Evolutionary conservation across 2,113 vertebrate species (phyloP).

Genomic region (Urocitellus parryii): DNA sequence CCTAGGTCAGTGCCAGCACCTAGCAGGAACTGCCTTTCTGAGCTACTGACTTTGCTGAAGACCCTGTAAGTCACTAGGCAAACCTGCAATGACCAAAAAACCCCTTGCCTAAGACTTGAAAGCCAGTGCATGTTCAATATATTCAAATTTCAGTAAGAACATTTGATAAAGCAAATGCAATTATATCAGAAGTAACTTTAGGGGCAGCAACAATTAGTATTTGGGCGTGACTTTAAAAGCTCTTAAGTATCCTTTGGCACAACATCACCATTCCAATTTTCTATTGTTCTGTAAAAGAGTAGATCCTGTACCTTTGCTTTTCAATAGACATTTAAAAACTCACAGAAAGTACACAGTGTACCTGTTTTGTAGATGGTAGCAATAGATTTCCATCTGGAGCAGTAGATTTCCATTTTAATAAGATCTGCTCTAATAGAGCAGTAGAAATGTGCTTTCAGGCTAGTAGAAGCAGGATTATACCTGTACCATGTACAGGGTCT

Average conservation of each 20-base stretch:
- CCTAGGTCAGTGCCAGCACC: neutral
- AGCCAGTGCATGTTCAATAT: neutral
- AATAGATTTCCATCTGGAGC: conserved; percentile 19
- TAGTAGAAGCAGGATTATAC: neutral
- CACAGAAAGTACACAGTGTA: neutral
- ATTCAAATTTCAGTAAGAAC: neutral
- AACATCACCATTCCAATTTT: neutral
- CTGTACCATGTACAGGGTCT: neutral
- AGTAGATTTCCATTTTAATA: conserved; percentile 2
- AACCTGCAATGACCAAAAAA: neutral
- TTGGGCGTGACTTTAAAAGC: neutral
- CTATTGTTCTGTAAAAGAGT: conserved; percentile 49
- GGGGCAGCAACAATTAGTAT: neutral
- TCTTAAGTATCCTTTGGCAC: neutral
- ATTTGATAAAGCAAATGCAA: neutral
- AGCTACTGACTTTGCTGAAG: neutral
- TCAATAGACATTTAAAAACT: neutral
- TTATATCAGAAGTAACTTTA: neutral
- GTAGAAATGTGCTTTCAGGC: neutral
- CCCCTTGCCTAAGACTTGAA: neutral
- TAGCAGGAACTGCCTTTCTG: neutral
- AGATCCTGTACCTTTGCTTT: conserved; percentile 40
- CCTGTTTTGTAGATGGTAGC: neutral
- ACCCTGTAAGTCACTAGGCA: neutral
- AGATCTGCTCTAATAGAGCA: neutral